Percentiles rank a stretch among this genome's conserved stretches.
Conservation (phyloP, 2,797 vertebrate genomes). For the Sus cebifrons region DNA sequence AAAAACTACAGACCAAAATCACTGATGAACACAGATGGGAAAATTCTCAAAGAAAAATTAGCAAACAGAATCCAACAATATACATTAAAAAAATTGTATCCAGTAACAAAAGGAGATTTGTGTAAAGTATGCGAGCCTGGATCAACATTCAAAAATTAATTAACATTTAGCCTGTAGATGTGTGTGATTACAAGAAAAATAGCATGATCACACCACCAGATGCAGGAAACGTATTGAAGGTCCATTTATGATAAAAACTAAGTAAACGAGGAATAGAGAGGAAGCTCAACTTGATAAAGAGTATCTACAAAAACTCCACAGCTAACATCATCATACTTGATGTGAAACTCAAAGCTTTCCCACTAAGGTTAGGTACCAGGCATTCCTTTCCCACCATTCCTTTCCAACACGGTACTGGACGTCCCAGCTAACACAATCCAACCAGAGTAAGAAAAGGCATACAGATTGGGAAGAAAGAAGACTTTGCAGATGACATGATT, state of each 20-base stretch:
- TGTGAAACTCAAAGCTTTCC: neutral
- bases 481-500: neutral
- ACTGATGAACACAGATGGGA: too few species aligned
- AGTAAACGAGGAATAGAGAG: neutral
- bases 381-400: neutral
- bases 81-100: too few species aligned
- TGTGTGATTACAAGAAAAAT: neutral
- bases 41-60: too few species aligned
- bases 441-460: neutral
- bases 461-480: neutral
- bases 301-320: neutral
- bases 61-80: too few species aligned
- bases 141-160: too few species aligned
- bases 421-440: neutral
- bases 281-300: neutral
- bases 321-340: too few species aligned
- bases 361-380: neutral
- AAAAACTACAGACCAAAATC: too few species aligned
- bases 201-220: neutral
- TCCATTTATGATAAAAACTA: neutral
- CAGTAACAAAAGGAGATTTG: too few species aligned
- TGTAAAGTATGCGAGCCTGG: too few species aligned
- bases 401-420: neutral
- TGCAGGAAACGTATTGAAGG: neutral
- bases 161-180: too few species aligned